A percentile compares a stretch with the other conserved stretches of the same genome.
These are phyloP conservation scores for Electrophaes corylata DNA, from an alignment of 2,888 invertebrate genomes.

Conservation along the genomic window DNA sequence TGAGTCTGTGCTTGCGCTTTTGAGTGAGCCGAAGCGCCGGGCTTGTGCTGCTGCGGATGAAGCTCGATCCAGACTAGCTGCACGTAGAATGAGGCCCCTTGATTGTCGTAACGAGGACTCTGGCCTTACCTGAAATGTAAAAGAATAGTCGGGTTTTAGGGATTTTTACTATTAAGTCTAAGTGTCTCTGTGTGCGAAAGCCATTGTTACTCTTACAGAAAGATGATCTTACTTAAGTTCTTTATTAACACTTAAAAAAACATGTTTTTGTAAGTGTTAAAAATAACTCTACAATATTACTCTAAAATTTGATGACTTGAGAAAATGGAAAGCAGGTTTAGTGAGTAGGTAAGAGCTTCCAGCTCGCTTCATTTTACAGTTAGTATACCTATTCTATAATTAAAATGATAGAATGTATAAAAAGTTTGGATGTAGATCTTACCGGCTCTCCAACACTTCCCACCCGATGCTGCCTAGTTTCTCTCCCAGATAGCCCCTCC, in stretches of 20 bases:
- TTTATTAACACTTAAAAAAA: too few species aligned
- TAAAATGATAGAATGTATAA: background rate
- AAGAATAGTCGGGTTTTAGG: background rate
- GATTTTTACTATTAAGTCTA: too few species aligned
- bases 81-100: constrained; percentile 74
- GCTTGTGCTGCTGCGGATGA: constrained; percentile 56
- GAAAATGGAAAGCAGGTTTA: too few species aligned
- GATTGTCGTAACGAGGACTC: constrained; percentile 64
- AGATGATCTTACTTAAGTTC: too few species aligned
- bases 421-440: constrained; percentile 17
- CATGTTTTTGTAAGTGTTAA: too few species aligned
- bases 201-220: too few species aligned
- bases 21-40: constrained; percentile 69
- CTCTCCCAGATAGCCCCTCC: constrained; percentile 50
- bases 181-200: too few species aligned
- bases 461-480: constrained; percentile 56
- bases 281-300: too few species aligned
- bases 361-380: too few species aligned
- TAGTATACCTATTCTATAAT: too few species aligned
- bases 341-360: too few species aligned
- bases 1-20: constrained; percentile 72
- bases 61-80: constrained; percentile 77
- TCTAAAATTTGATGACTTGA: too few species aligned
- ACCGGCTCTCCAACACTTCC: constrained; percentile 71
- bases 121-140: constrained; percentile 52